Evolutionary conservation across 2,113 vertebrate species (phyloP).

Genomic region (Heloderma charlesbogerti): DNA sequence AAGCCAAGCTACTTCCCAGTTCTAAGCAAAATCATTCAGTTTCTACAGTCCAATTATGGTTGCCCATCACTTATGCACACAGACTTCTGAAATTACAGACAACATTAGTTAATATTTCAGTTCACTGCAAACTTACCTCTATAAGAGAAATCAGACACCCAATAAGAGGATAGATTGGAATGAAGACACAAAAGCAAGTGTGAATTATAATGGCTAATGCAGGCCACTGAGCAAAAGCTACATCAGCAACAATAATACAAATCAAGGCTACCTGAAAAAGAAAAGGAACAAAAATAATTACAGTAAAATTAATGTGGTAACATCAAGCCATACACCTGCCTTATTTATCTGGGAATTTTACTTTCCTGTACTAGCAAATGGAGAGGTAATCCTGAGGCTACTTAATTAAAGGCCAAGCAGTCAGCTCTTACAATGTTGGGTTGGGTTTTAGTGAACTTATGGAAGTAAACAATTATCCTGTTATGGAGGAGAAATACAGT

Average conservation of each 20-base stretch:
- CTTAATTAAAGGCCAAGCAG: background rate
- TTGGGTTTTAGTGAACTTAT: background rate
- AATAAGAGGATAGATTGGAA: slow-evolving; percentile 93
- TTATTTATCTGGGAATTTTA: background rate
- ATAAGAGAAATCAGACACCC: slow-evolving; percentile 93
- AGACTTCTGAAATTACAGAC: background rate
- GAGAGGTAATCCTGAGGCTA: background rate
- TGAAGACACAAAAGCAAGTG: slow-evolving; percentile 82
- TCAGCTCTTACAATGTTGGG: background rate
- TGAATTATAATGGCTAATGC: slow-evolving; percentile 5
- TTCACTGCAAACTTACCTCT: slow-evolving; percentile 79
- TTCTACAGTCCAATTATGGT: background rate
- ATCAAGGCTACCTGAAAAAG: slow-evolving; percentile 73
- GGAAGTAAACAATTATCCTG: background rate
- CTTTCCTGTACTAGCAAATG: background rate
- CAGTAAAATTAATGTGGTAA: background rate
- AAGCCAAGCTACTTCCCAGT: background rate
- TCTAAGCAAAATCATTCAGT: background rate
- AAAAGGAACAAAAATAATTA: background rate
- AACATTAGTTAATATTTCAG: background rate
- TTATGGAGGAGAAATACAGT: background rate
- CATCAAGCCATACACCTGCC: background rate
- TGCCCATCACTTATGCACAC: background rate
- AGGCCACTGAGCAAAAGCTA: slow-evolving; percentile 71
- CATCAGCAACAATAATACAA: slow-evolving; percentile 76